Percentiles rank a stretch among this genome's conserved stretches.
phyloP scores from a whole-genome alignment of 1,140 invertebrate genomes.

The Hydropsyche tenuis region DNA sequence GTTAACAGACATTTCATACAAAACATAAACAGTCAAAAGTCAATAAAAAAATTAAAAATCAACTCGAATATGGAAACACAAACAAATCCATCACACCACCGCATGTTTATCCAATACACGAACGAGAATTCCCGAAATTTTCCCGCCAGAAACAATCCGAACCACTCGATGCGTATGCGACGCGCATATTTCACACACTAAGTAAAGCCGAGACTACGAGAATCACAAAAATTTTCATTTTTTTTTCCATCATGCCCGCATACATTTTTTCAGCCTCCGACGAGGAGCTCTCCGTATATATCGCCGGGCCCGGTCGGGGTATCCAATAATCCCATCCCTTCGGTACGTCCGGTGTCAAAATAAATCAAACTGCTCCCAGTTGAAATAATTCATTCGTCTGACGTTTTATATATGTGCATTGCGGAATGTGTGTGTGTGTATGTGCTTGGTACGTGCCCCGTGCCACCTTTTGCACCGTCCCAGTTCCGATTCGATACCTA shows the following conservation, averaged over 20 bases:
- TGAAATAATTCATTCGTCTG: constrained; percentile 48
- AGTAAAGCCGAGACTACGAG: neutral
- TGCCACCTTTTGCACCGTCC: neutral
- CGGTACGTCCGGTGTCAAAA: constrained; percentile 46
- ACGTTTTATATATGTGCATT: constrained; percentile 45
- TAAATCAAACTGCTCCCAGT: constrained; percentile 47
- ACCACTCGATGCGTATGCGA: no score
- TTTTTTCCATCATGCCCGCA: neutral
- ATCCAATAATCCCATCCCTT: constrained; percentile 43
- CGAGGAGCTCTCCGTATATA: neutral
- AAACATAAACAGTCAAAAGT: no score
- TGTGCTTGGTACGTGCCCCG: constrained; percentile 18
- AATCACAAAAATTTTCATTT: neutral
- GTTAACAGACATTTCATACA: no score
- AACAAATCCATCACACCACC: no score
- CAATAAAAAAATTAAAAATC: no score
- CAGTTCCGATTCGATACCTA: constrained; percentile 26
- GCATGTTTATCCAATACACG: no score
- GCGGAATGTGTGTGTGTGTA: no score
- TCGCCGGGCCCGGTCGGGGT: neutral
- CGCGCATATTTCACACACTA: neutral
- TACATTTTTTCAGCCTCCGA: neutral
- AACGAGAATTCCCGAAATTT: no score
- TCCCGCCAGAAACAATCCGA: neutral
- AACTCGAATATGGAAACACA: no score